These are phyloP conservation scores for Euplexia lucipara DNA, from an alignment of 2,888 invertebrate genomes.

Conservation along the genomic window DNA sequence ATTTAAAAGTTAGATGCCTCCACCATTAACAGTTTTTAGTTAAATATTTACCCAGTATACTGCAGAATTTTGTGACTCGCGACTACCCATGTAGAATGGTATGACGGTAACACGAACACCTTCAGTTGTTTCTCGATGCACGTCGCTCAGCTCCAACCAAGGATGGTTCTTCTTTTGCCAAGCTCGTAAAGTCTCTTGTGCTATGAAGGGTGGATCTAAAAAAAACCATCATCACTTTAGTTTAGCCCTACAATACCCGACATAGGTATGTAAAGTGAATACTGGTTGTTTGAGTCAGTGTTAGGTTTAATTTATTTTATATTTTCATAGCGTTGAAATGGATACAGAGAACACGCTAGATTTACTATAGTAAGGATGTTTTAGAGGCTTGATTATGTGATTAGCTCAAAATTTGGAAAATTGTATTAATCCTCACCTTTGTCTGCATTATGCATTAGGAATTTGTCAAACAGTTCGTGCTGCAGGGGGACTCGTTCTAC, in stretches of 20 bases:
- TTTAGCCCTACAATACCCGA: constrained; percentile 16
- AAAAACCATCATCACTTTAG: constrained; percentile 44
- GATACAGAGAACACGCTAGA: no score
- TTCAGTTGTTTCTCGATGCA: constrained; percentile 99
- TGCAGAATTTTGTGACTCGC: constrained; percentile 97
- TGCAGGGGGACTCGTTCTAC: constrained; percentile 97
- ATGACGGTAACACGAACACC: constrained; percentile 99
- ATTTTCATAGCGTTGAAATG: not conserved
- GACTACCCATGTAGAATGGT: constrained; percentile 99
- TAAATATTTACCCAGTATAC: constrained; percentile 96
- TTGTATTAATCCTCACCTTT: constrained; percentile 89
- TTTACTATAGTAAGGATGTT: no score
- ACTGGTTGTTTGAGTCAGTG: not conserved
- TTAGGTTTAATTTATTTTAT: not conserved
- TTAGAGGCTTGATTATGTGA: not conserved
- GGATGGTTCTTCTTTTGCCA: constrained; percentile 99
- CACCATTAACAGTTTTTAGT: no score
- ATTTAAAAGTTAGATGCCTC: no score
- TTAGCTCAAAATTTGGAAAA: not conserved
- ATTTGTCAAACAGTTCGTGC: constrained; percentile 99
- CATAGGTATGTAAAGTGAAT: not conserved
- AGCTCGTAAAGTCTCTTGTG: constrained; percentile 97
- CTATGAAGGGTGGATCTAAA: constrained; percentile 95
- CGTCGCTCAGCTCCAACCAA: constrained; percentile 98
- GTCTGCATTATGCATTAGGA: constrained; percentile 95